phyloP scores from a whole-genome alignment of 1,140 invertebrate genomes.

The Drosophila paulistorum region DNA sequence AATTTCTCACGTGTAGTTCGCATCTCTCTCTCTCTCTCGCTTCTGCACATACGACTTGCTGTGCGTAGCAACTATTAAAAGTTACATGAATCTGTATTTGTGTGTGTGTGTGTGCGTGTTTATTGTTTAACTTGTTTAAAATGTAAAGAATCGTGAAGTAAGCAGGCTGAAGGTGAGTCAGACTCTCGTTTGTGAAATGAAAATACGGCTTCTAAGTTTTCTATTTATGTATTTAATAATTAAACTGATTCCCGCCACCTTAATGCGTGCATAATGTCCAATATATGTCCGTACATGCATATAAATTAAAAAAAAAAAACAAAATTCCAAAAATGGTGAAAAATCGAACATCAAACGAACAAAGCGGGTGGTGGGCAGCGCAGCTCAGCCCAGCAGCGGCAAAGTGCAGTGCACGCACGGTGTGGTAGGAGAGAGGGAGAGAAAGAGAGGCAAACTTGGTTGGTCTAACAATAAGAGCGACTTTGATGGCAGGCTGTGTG shows the following conservation, averaged over 20 bases:
- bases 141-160: background rate
- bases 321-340: constrained; percentile 66
- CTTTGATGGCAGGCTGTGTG: background rate
- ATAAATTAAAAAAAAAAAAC: constrained; percentile 45
- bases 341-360: constrained; percentile 74
- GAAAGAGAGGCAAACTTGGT: constrained; percentile 2
- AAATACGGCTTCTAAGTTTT: background rate
- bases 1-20: constrained; percentile 13
- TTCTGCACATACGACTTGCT: background rate
- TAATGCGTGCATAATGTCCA: background rate
- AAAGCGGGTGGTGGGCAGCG: constrained; percentile 48
- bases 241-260: constrained; percentile 1
- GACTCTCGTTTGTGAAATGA: background rate
- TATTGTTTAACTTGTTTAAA: constrained; percentile 11
- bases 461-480: background rate
- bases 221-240: background rate
- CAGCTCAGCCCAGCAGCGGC: constrained; percentile 21
- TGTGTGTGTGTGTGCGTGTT: background rate
- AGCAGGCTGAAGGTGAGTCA: background rate
- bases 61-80: constrained; percentile 7
- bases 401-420: constrained; percentile 42
- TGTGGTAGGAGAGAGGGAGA: background rate
- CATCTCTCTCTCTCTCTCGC: too few relatives aligned
- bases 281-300: constrained; percentile 8
- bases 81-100: background rate